Conservation (phyloP, 2,797 vertebrate genomes). For the Tympanoctomys barrerae region DNA sequence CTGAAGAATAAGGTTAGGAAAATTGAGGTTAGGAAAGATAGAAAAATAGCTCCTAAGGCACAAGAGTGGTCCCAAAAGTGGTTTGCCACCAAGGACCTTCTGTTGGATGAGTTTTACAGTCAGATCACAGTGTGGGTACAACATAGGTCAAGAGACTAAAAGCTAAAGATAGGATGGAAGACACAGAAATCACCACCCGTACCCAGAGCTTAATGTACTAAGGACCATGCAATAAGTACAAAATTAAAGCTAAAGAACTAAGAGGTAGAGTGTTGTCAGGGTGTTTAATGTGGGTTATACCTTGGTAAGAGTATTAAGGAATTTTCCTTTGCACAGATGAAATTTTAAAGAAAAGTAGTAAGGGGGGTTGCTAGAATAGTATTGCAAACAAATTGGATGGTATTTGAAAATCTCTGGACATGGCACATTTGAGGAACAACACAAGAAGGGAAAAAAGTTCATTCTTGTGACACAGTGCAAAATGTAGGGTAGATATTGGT, state of each 20-base stretch:
- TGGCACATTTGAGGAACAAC: neutral
- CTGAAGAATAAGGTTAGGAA: neutral
- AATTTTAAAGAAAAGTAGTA: slow-evolving; percentile 40
- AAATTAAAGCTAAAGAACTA: neutral
- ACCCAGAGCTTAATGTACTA: neutral
- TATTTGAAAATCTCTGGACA: neutral
- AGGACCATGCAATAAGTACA: neutral
- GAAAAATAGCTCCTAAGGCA: neutral
- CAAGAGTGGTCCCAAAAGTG: neutral
- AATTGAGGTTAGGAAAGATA: neutral
- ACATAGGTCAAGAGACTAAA: neutral
- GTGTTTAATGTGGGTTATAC: neutral
- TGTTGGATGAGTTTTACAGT: neutral
- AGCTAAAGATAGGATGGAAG: slow-evolving; percentile 19
- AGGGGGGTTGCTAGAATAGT: neutral
- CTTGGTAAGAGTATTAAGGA: neutral
- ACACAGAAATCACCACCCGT: neutral
- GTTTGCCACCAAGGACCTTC: neutral
- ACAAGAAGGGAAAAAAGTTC: neutral
- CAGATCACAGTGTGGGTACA: neutral
- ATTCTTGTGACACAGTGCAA: neutral
- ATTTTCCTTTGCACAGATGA: slow-evolving; percentile 8
- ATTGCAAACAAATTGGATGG: neutral
- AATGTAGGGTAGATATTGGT: neutral
- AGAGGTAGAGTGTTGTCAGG: neutral